A percentile compares a stretch with the other conserved stretches of the same genome.
Conservation (phyloP, 2,888 invertebrate species). For the Plagodis pulveraria region DNA sequence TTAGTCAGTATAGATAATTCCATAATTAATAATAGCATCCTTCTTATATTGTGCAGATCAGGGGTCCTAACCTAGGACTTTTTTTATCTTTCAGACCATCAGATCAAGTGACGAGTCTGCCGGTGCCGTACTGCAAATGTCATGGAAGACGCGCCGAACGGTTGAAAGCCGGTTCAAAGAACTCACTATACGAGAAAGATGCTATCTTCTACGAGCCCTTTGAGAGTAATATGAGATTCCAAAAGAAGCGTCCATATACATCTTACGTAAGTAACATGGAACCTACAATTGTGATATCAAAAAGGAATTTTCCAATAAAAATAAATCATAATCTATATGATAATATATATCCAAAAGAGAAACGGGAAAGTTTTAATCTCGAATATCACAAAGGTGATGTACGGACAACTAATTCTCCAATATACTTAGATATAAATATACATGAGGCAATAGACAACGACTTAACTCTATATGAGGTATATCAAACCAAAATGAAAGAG, state of each 20-base stretch:
- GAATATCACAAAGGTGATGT: background rate
- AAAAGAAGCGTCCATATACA: background rate
- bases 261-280: background rate
- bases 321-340: background rate
- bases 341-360: background rate
- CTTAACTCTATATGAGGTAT: background rate
- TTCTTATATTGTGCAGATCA: too few species aligned
- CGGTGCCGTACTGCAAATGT: background rate
- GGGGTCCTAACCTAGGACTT: too few species aligned
- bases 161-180: background rate
- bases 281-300: background rate
- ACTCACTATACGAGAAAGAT: background rate
- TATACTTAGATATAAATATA: slow-evolving; percentile 5
- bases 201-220: background rate
- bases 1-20: too few species aligned
- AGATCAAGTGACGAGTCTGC: background rate
- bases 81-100: background rate
- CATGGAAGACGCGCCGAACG: background rate
- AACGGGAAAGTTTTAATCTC: background rate
- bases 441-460: background rate
- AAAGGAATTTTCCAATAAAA: background rate
- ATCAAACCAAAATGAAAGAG: slow-evolving; percentile 1
- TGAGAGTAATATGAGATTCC: background rate
- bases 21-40: too few species aligned
- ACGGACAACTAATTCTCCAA: background rate